These are phyloP conservation scores for Acrossocheilus fasciatus DNA, from an alignment of 2,797 vertebrate species.

Conservation along the genomic window DNA sequence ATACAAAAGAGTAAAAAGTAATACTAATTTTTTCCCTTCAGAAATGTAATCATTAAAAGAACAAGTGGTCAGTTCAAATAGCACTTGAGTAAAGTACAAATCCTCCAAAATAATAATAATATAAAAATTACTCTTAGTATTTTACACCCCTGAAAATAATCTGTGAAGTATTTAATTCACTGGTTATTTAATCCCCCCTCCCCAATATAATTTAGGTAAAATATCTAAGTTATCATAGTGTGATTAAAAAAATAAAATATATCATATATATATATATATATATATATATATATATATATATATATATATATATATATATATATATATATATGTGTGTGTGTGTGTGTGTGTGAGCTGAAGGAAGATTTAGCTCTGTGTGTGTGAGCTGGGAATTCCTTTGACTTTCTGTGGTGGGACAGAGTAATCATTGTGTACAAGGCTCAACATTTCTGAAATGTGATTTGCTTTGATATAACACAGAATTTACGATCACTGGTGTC, in stretches of 20 bases:
- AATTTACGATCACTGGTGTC: background rate
- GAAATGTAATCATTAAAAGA: background rate
- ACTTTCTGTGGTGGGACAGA: background rate
- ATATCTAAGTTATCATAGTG: background rate
- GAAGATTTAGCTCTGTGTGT: background rate
- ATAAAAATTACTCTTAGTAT: background rate
- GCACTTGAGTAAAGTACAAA: too few species aligned
- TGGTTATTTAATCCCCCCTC: background rate
- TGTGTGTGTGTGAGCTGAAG: background rate
- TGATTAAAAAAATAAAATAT: background rate
- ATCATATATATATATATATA: background rate
- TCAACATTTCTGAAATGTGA: background rate
- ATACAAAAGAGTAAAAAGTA: background rate
- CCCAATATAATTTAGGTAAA: background rate
- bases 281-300: background rate
- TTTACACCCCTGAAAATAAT: background rate
- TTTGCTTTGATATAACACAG: background rate
- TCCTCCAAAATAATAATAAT: background rate
- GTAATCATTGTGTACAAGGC: background rate
- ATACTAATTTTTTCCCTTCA: too few species aligned
- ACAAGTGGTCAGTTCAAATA: background rate
- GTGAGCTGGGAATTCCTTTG: background rate
- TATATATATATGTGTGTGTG: too few species aligned
- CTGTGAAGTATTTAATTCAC: background rate
- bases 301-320: background rate